Evolutionary conservation across 1,140 invertebrate genomes (phyloP), one percentile per base, ranked within the genome.

Genomic region (Linepithema humile): DNA sequence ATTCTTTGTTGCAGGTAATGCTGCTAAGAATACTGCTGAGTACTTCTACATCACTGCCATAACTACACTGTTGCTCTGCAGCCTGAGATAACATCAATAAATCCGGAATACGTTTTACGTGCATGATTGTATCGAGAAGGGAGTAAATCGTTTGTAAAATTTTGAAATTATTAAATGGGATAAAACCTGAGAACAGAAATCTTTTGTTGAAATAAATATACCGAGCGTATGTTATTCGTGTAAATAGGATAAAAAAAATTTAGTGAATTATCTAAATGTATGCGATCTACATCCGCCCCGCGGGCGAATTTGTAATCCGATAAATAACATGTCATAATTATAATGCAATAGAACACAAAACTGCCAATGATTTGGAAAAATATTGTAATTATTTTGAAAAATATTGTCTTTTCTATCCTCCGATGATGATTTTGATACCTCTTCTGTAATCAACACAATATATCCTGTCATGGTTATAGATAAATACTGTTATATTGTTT

Each of bases 71-170:
- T 84, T 93, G 60, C 87, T 93, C 64, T 91, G 78, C 82, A 90
- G 85, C 85, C 75, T 92, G 70, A 94, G 94, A 94, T 94, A 94
- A 94, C 94, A 94, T 90, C 90, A 78, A 92, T 93, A 82, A 93
- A 89, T 82, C 55, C 43, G 82, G 43, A 78, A 89, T 69, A 84
- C 83, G 65, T 88, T 91, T 91, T 83, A 88, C 82, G 80, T 73
- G 90, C 86, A 89, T 88, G 86, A 93, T 85, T 91, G 90, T 88
- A 77, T 82, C 70, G 88, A 84, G 77, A 45, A 60, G 35, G 74
- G 83, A 84, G 80, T 65, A 84, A 88, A 91, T 88, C 82, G 87
- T 89, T 92, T 93, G 88, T 91, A 91, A 91, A 93, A 89, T 91
- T 93, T 90, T 73, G 62, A 89, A 89, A 91, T 87, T 87, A 91